A percentile compares a stretch with the other conserved stretches of the same genome.
Evolutionary conservation across 2,888 invertebrate genomes (phyloP).

Genomic region (Tridacna crocea): DNA sequence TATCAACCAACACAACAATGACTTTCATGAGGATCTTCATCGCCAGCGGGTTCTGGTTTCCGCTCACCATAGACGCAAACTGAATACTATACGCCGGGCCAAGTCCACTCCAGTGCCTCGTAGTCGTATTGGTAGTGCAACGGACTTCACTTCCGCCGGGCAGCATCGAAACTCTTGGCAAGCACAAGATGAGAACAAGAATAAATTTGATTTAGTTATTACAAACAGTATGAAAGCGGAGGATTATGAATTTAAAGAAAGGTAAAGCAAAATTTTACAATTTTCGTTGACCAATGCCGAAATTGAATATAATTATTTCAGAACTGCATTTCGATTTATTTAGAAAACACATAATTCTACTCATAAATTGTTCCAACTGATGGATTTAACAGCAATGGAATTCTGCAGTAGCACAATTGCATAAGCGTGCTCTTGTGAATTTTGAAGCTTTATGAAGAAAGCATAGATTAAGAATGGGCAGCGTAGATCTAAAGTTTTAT

Average conservation of each 20-base stretch:
- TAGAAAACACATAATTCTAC: too few species aligned
- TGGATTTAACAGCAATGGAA: too few species aligned
- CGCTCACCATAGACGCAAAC: conserved; percentile 59
- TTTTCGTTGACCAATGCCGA: background rate
- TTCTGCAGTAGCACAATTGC: too few species aligned
- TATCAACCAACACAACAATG: conserved; percentile 56
- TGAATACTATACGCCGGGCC: conserved; percentile 44
- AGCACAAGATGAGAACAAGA: conserved; percentile 31
- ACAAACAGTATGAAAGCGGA: conserved; percentile 42
- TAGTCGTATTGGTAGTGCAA: conserved; percentile 27
- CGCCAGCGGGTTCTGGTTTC: conserved; percentile 61
- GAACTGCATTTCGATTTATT: too few species aligned
- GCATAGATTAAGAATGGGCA: too few species aligned
- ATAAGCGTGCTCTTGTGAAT: too few species aligned
- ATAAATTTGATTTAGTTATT: conserved; percentile 43
- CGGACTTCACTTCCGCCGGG: conserved; percentile 13
- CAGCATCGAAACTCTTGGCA: conserved; percentile 37
- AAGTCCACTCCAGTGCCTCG: conserved; percentile 44
- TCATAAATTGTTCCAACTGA: too few species aligned
- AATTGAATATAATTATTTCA: too few species aligned
- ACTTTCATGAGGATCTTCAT: conserved; percentile 58
- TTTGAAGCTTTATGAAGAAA: too few species aligned
- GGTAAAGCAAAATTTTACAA: conserved; percentile 22
- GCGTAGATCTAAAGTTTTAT: too few species aligned
- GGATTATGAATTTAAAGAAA: conserved; percentile 51